Evolutionary conservation across 2,797 vertebrate species (phyloP).

Genomic region (Pangasius larnaudii): DNA sequence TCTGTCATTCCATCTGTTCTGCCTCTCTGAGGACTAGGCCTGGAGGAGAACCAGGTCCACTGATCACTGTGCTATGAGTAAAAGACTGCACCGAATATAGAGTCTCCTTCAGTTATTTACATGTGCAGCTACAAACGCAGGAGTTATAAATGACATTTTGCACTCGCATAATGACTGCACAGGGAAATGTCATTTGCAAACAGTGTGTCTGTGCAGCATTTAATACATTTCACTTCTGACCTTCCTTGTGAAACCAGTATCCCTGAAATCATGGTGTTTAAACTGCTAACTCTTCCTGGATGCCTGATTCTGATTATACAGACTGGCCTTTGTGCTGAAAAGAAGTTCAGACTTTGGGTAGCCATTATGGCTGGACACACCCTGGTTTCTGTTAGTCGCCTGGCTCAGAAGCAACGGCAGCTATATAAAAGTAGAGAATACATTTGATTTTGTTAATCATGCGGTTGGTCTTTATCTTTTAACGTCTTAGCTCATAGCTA

Average conservation of each 20-base stretch:
- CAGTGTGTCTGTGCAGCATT: not conserved
- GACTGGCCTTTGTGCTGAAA: not conserved
- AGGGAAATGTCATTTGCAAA: not conserved
- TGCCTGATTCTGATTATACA: not conserved
- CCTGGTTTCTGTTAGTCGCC: not conserved
- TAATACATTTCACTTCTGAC: not conserved
- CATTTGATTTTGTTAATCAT: too few relatives aligned
- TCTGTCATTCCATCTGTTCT: constrained; percentile 5
- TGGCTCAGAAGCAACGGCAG: too few relatives aligned
- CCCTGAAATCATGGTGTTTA: not conserved
- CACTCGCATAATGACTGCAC: not conserved
- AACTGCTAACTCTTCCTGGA: not conserved
- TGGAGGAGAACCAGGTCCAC: constrained; percentile 11
- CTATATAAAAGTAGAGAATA: too few relatives aligned
- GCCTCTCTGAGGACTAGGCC: not conserved
- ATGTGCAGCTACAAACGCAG: not conserved
- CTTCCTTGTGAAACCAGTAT: not conserved
- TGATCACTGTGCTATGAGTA: not conserved
- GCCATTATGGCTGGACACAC: not conserved
- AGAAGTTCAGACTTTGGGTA: not conserved
- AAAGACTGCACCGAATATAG: not conserved
- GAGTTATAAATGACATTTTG: not conserved
- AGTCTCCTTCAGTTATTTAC: not conserved
- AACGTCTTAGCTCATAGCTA: too few relatives aligned
- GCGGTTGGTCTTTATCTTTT: too few relatives aligned